Conservation (phyloP, 2,888 invertebrate genomes). For the Pterostichus niger region DNA sequence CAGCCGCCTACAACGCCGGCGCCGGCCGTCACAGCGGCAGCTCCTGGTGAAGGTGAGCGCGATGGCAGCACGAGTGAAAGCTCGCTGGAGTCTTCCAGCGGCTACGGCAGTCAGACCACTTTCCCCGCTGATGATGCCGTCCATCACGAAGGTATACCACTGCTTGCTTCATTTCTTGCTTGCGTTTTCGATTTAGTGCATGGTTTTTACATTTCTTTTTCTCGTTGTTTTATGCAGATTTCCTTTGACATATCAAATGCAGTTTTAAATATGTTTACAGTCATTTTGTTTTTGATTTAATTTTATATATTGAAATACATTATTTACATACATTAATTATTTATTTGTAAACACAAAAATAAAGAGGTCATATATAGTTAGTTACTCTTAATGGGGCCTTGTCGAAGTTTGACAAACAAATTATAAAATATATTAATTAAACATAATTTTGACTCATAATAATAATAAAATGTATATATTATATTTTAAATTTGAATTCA, state of each 20-base stretch:
- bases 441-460: too few species aligned
- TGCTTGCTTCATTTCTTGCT: constrained; percentile 4
- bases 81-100: constrained; percentile 87
- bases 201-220: constrained; percentile 13
- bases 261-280: not conserved
- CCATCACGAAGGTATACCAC: constrained; percentile 75
- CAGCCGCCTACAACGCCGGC: constrained; percentile 69
- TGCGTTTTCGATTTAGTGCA: constrained; percentile 48
- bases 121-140: constrained; percentile 81
- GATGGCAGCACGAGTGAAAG: constrained; percentile 86
- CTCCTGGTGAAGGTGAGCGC: constrained; percentile 74
- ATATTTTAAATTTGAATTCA: too few species aligned
- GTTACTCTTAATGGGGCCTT: too few species aligned
- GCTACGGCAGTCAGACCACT: constrained; percentile 88
- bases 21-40: constrained; percentile 74
- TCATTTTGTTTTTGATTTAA: too few species aligned
- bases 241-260: not conserved
- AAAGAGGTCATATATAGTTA: too few species aligned
- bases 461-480: too few species aligned
- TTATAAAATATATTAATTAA: too few species aligned
- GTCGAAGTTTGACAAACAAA: too few species aligned
- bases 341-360: too few species aligned
- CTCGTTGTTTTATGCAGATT: not conserved
- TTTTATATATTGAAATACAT: too few species aligned
- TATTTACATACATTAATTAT: too few species aligned